These are phyloP conservation scores for Polydrusus tereticollis DNA, from an alignment of 2,888 invertebrate species.

Conservation along the genomic window DNA sequence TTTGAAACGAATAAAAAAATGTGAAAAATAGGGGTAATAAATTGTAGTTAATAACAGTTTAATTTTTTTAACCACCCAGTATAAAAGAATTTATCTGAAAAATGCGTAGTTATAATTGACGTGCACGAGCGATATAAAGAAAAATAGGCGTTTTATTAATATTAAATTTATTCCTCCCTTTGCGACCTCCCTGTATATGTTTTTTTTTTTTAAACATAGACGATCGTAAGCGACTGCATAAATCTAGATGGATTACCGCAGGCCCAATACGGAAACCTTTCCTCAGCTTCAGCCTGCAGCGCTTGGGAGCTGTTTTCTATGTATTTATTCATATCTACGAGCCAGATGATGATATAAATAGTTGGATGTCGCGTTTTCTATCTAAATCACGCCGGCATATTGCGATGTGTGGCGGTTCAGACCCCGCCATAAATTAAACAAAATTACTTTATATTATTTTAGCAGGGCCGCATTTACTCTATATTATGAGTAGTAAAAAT, in stretches of 20 bases:
- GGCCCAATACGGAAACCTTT: not conserved
- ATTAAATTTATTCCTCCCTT: no score
- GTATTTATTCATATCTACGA: slow-evolving; percentile 66
- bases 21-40: no score
- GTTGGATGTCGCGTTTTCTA: slow-evolving; percentile 66
- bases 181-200: no score
- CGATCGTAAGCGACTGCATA: not conserved
- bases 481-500: no score
- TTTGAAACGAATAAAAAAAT: no score
- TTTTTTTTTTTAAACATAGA: no score
- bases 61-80: no score
- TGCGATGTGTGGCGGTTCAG: slow-evolving; percentile 61
- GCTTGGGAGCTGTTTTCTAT: slow-evolving; percentile 56
- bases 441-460: slow-evolving; percentile 57
- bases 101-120: no score
- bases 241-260: not conserved
- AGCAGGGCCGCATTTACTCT: slow-evolving; percentile 4
- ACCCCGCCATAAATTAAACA: slow-evolving; percentile 63
- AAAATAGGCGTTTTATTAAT: no score
- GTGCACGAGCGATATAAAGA: no score
- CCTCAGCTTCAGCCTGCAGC: slow-evolving; percentile 5
- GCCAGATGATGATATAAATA: slow-evolving; percentile 66
- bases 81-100: no score
- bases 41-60: no score
- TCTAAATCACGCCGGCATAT: slow-evolving; percentile 66